Conservation (phyloP, 2,888 invertebrate species). For the Pheosia gnoma region DNA sequence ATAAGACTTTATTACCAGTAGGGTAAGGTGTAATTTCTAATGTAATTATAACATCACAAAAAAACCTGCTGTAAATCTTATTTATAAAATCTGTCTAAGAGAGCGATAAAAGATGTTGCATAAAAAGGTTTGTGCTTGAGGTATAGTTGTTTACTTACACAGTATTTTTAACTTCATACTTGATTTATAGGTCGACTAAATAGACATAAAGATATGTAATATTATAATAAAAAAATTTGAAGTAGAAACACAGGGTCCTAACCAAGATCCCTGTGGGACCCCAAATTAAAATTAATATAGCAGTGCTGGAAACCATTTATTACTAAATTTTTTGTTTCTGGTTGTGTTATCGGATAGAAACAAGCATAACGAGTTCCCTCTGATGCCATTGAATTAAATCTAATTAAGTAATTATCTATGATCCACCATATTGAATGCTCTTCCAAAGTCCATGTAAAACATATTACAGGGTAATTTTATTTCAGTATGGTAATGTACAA, state of each 20-base stretch:
- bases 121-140: no score
- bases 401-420: neutral
- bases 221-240: neutral
- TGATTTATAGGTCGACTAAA: no score
- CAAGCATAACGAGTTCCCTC: neutral
- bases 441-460: neutral
- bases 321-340: neutral
- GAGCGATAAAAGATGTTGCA: no score
- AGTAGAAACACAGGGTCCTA: neutral
- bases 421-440: neutral
- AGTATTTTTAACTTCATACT: no score
- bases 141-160: no score
- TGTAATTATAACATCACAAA: no score
- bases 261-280: neutral
- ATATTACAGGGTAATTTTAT: conserved; percentile 3
- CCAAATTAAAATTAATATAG: neutral
- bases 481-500: conserved; percentile 93
- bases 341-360: neutral
- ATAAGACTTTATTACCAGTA: neutral
- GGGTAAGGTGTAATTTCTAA: no score
- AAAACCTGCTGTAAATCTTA: no score
- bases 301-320: neutral
- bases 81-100: no score
- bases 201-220: no score
- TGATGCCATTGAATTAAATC: neutral